Evolutionary conservation across 2,888 invertebrate genomes (phyloP).

Genomic region (Oegoconia quadripuncta): DNA sequence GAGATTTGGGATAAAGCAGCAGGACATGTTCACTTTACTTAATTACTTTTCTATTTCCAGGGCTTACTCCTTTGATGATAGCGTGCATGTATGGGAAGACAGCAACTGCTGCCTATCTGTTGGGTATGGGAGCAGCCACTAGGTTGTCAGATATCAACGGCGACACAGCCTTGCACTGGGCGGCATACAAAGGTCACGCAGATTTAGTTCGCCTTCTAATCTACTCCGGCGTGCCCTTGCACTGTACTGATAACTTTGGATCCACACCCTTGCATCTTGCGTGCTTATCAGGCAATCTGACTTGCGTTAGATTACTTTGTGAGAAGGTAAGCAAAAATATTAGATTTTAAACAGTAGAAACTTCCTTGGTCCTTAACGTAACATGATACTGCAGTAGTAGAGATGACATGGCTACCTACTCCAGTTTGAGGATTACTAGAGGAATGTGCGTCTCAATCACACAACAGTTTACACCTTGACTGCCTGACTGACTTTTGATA

Average conservation of each 20-base stretch:
- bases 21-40: too few relatives aligned
- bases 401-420: too few relatives aligned
- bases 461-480: too few relatives aligned
- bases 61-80: slow-evolving; percentile 92
- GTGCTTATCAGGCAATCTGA: slow-evolving; percentile 91
- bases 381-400: too few relatives aligned
- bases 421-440: too few relatives aligned
- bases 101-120: slow-evolving; percentile 92
- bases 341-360: too few relatives aligned
- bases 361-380: too few relatives aligned
- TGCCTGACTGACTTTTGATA: too few relatives aligned
- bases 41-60: slow-evolving; percentile 44
- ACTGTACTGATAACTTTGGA: slow-evolving; percentile 94
- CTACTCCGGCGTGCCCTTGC: slow-evolving; percentile 93
- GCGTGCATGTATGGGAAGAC: slow-evolving; percentile 96
- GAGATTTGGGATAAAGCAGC: too few relatives aligned
- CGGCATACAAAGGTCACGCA: slow-evolving; percentile 94
- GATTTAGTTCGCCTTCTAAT: slow-evolving; percentile 92
- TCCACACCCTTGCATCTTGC: slow-evolving; percentile 95
- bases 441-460: too few relatives aligned
- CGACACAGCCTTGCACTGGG: slow-evolving; percentile 96
- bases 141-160: slow-evolving; percentile 94
- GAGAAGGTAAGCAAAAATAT: slow-evolving; percentile 89
- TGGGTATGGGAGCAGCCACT: slow-evolving; percentile 93
- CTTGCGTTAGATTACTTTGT: slow-evolving; percentile 91